Evolutionary conservation across 2,113 vertebrate genomes (phyloP), one percentile per base, ranked within the genome.

Genomic region (Nestor notabilis): DNA sequence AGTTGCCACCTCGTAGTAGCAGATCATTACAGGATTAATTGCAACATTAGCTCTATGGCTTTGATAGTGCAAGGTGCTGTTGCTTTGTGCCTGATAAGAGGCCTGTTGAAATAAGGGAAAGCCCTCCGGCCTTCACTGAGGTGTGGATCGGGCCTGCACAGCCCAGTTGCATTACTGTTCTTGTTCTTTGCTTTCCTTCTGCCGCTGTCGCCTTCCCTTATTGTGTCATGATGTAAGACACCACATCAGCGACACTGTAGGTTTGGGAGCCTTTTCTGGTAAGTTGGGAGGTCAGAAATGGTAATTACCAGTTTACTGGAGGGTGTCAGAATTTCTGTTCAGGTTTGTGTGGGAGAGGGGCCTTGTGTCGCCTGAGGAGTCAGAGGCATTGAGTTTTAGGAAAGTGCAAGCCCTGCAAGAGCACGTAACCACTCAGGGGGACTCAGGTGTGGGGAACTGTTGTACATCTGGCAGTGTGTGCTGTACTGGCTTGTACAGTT

Each of bases 231-330:
- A 27, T 11, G n/a, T 23, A 7, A 84, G 60, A 27, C 41, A 37
- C n/a, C 17, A 2, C 21, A 3, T 78, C 10, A 3, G 13, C 3
- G 3, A 1, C 0, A 0, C n/a, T 7, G n/a, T 79, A 47, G 3
- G 13, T 84, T 94, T 14, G 33, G 50, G 58, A 93, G 33, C 16
- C 11, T 78, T 68, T 65, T 71, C 66, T 69, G 68, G 43, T 13
- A 5, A 15, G 0, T 1, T 35, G 46, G n/a, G 18, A 70, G 52
- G 41, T 89, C 83, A 41, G 78, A 79, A 65, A 39, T 29, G 37
- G 43, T 47, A 69, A 0, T 19, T 53, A 23, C 66, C 17, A 11
- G 47, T 81, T 71, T 33, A 7, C 53, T 60, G 75, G 33, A 17
- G 68, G 74, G 31, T 7, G 7, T 2, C 20, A 1, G 23, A 39